These are phyloP conservation scores for Tauraco hartlaubi DNA, from an alignment of 2,797 vertebrate species.

Conservation along the genomic window DNA sequence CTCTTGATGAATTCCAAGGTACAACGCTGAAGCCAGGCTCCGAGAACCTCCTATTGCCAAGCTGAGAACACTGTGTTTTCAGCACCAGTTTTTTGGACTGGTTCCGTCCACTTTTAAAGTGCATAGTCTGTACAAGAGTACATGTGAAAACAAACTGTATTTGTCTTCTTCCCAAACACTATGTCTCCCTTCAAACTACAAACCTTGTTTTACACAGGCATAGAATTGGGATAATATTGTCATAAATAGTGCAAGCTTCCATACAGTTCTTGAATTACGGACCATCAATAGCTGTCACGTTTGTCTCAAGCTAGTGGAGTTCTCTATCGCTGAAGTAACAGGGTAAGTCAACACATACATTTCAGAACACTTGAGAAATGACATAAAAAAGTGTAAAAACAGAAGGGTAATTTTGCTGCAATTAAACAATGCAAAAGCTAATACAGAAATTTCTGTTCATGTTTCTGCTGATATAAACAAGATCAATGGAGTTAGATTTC, in stretches of 20 bases:
- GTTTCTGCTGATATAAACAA: background rate
- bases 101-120: background rate
- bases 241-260: background rate
- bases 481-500: background rate
- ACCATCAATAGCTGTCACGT: fast-evolving
- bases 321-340: background rate
- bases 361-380: background rate
- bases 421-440: background rate
- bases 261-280: background rate
- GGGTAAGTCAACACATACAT: background rate
- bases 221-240: background rate
- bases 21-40: background rate
- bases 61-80: background rate
- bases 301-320: background rate
- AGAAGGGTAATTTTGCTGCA: background rate
- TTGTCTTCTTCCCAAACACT: background rate
- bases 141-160: background rate
- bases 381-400: background rate
- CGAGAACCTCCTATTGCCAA: background rate
- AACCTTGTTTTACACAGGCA: background rate
- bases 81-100: background rate
- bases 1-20: background rate
- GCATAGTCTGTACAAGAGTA: background rate
- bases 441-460: background rate
- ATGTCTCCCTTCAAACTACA: background rate